These are phyloP conservation scores for Agonopterix arenella DNA, from an alignment of 2,888 invertebrate species.

Conservation along the genomic window DNA sequence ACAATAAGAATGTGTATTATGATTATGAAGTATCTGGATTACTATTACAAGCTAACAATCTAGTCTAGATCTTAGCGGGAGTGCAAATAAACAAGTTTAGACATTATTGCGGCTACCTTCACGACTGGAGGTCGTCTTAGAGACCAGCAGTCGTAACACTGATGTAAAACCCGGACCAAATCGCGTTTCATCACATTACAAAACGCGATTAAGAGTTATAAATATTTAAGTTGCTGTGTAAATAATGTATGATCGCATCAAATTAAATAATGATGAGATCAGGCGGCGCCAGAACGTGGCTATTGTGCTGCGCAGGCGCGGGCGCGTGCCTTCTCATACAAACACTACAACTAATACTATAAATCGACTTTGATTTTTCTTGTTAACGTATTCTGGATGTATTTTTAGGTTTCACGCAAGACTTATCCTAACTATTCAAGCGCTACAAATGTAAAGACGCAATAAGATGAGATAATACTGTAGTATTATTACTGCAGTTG, in stretches of 20 bases:
- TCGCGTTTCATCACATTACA: slow-evolving; percentile 7
- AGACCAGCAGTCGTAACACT: not conserved
- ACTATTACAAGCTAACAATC: slow-evolving; percentile 4
- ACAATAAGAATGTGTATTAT: not conserved
- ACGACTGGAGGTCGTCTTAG: slow-evolving; percentile 3
- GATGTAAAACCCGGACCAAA: not conserved
- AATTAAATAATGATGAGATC: slow-evolving; percentile 29
- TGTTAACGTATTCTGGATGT: too few species aligned
- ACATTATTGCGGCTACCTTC: slow-evolving; percentile 7
- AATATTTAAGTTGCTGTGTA: slow-evolving; percentile 30
- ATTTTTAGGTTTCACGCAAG: too few species aligned
- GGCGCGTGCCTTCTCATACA: too few species aligned
- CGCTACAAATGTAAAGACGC: too few species aligned
- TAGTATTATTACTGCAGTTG: too few species aligned
- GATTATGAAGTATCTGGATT: not conserved
- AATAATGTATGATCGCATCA: slow-evolving; percentile 37
- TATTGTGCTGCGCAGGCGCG: not conserved
- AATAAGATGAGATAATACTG: too few species aligned
- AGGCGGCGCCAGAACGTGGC: slow-evolving; percentile 1
- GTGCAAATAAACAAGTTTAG: slow-evolving; percentile 16
- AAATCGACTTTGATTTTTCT: too few species aligned
- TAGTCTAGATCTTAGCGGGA: slow-evolving; percentile 12
- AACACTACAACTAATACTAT: too few species aligned
- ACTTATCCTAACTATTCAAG: too few species aligned
- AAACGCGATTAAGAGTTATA: slow-evolving; percentile 17